These are phyloP conservation scores for Drosophila nr. perissopoda DNA, from an alignment of 2,888 invertebrate species.

Conservation along the genomic window DNA sequence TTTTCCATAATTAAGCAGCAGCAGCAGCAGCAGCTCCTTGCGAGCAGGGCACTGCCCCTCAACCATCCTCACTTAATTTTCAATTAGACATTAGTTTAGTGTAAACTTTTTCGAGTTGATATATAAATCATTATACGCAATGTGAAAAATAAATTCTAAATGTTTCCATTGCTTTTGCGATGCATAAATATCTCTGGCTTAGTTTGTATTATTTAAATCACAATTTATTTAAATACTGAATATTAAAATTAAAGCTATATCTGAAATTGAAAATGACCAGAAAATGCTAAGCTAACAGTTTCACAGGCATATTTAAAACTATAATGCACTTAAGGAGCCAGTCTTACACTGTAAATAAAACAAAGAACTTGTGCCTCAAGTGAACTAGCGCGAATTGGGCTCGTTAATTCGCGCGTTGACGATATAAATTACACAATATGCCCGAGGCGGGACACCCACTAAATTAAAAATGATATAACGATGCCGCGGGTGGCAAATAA, in stretches of 20 bases:
- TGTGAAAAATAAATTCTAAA: conserved; percentile 2
- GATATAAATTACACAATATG: conserved; percentile 72
- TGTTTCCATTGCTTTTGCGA: background rate
- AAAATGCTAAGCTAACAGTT: background rate
- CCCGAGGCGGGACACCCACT: conserved; percentile 72
- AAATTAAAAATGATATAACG: conserved; percentile 82
- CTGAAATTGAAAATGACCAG: background rate
- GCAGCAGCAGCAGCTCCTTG: conserved; percentile 17
- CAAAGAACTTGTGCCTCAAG: conserved; percentile 10
- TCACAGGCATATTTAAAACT: background rate
- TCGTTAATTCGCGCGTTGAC: conserved; percentile 69
- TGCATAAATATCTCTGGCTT: background rate
- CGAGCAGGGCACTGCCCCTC: background rate
- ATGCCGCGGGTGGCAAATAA: conserved; percentile 56
- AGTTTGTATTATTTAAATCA: background rate
- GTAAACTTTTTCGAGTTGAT: background rate
- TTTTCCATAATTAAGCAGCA: conserved; percentile 51
- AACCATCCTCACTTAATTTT: conserved; percentile 31
- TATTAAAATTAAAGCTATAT: background rate
- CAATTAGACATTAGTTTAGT: conserved; percentile 31
- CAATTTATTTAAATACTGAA: background rate
- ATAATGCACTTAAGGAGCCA: background rate
- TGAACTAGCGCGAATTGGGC: conserved; percentile 46
- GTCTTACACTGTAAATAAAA: background rate
- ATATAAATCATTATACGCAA: conserved; percentile 4